Base-by-base conservation (phyloP, 2,113 vertebrate species). In the Pheucticus melanocephalus region DNA sequence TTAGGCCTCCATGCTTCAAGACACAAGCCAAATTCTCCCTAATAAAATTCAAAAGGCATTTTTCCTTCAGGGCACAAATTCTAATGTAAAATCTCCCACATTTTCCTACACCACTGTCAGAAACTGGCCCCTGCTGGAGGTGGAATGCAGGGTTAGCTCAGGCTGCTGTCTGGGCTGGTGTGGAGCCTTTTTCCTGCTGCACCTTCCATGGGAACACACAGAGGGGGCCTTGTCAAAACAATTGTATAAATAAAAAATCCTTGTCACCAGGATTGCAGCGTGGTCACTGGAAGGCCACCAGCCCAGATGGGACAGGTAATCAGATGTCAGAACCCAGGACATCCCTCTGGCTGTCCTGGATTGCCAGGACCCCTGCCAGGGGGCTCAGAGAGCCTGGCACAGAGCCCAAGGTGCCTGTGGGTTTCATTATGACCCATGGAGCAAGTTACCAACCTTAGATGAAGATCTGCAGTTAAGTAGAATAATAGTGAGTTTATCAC, bases 41-140 rank as follows among this genome's bases (percentile, higher is more conserved):
- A 81, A 78, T 63, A 81, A 84, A 78, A 81, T 78, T 54, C 60
- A 86, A 82, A 92, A 73, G 54, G 69, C 81, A 63, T 24, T 86
- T 89, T 92, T 84, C 89, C 91, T 94, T 66, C 65, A 22, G 86
- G 93, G 72, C 77, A 91, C 61, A 59, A 78, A 39, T 92, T 78
- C 61, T 80, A 31, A 48, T 73, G 28, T 66, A 70, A 95, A 86
- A 81, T 78, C 81, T 70, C 59, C 44, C 60, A 6, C 25, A 2
- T 91, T 92, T 94, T 89, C 78, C 64, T 86, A 77, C 92, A 35
- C 54, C 54, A 0, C 72, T 73, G 45, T 83, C 76, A 86, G 91
- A 35, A 90, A 16, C 80, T 90, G 91, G 79, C 86, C 48, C 10
- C 53, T 64, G 44, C 45, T 90, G 88, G 28, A 91, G 40, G 88